These are phyloP conservation scores for Apteryx owenii DNA, from an alignment of 2,113 vertebrate genomes.

Conservation along the genomic window DNA sequence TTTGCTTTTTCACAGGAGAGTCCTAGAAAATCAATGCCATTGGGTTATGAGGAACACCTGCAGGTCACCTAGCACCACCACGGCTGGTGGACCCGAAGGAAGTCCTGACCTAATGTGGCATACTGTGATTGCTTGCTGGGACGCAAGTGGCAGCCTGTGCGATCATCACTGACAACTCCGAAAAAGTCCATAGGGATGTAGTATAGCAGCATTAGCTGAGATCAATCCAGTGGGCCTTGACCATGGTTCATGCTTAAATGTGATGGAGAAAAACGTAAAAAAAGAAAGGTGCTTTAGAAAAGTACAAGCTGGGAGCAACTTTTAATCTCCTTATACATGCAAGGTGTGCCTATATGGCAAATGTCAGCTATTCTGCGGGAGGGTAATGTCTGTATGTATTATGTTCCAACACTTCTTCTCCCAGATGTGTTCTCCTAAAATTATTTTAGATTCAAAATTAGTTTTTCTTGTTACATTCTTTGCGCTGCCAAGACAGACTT, in stretches of 20 bases:
- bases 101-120: not conserved
- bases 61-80: not conserved
- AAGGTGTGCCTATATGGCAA: not conserved
- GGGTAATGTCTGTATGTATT: not conserved
- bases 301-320: not conserved
- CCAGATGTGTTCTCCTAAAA: not conserved
- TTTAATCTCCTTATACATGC: not conserved
- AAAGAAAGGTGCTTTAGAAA: not conserved
- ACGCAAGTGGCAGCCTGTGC: accelerated
- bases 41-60: not conserved
- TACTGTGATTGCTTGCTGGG: not conserved
- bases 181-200: not conserved
- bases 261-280: not conserved
- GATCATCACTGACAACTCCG: not conserved
- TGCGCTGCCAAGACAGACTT: not conserved
- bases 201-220: not conserved
- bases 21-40: not conserved
- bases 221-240: not conserved
- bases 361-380: not conserved
- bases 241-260: not conserved
- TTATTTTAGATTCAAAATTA: not conserved
- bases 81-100: not conserved
- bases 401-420: not conserved
- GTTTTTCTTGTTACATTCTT: not conserved
- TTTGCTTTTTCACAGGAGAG: not conserved